Percentiles rank a stretch among this genome's conserved stretches.
phyloP scores from a whole-genome alignment of 2,113 vertebrate species.

The Oncorhynchus gorbuscha region DNA sequence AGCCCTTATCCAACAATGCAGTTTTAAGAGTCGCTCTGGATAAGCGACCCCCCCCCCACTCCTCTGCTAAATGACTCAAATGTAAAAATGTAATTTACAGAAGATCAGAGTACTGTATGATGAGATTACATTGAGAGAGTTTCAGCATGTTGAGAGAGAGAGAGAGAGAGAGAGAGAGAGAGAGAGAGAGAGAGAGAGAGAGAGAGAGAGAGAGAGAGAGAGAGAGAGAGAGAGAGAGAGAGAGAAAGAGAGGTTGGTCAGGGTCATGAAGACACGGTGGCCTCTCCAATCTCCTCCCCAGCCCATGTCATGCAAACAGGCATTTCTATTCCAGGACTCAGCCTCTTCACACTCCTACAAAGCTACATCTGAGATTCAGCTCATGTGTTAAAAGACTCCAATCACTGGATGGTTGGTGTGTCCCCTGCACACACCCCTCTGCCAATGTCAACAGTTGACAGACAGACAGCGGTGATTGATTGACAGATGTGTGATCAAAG shows the following conservation, averaged over 20 bases:
- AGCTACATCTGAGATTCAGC: background rate
- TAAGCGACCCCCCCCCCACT: no score
- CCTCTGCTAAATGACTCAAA: no score
- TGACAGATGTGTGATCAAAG: background rate
- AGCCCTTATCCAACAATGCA: no score
- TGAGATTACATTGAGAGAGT: no score
- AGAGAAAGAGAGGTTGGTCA: background rate
- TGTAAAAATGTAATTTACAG: no score
- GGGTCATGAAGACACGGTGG: background rate
- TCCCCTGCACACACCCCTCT: background rate
- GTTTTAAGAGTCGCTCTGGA: no score
- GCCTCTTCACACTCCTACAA: background rate
- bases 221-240: background rate
- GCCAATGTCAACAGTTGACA: background rate
- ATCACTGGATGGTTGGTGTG: background rate
- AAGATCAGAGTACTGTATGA: no score
- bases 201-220: background rate
- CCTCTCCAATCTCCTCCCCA: no score
- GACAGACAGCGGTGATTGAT: background rate
- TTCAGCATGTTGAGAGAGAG: slow-evolving; percentile 4
- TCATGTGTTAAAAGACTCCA: background rate
- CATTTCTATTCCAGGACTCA: no score
- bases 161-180: background rate
- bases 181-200: background rate
- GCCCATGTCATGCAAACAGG: no score